phyloP scores from a whole-genome alignment of 1,140 invertebrate genomes.

The Apis dorsata region DNA sequence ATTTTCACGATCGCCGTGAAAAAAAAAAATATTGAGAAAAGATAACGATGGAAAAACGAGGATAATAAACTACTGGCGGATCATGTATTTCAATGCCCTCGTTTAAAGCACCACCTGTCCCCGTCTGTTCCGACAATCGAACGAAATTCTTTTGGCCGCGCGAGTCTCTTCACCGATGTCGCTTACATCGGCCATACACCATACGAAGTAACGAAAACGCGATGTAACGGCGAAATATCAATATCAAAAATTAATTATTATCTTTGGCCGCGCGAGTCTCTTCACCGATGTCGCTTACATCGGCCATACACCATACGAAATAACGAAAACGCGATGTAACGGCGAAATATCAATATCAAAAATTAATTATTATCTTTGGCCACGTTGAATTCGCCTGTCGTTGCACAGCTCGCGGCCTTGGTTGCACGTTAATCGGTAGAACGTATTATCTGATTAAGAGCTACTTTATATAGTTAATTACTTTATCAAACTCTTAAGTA shows the following conservation, averaged over 20 bases:
- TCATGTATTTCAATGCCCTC: slow-evolving; percentile 24
- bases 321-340: slow-evolving; percentile 16
- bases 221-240: not conserved
- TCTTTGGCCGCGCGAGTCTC: slow-evolving; percentile 2
- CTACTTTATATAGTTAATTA: slow-evolving; percentile 65
- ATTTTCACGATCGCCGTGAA: not conserved
- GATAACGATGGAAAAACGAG: not conserved
- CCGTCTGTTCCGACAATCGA: slow-evolving; percentile 13
- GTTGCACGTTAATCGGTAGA: slow-evolving; percentile 34
- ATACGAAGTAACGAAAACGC: slow-evolving; percentile 5
- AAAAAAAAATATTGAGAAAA: not conserved
- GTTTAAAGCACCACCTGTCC: slow-evolving; percentile 39
- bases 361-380: slow-evolving; percentile 35
- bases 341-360: not conserved
- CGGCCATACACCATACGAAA: not conserved
- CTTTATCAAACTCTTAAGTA: slow-evolving; percentile 65
- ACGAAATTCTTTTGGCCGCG: not conserved
- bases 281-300: not conserved
- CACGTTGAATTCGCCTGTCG: not conserved
- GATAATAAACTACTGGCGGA: not conserved
- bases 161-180: slow-evolving; percentile 10
- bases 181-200: not conserved
- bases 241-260: slow-evolving; percentile 31
- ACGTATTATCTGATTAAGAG: slow-evolving; percentile 58
- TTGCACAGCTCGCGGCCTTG: not conserved